A percentile compares a stretch with the other conserved stretches of the same genome.
These are phyloP conservation scores for Oplegnathus fasciatus DNA, from an alignment of 2,113 vertebrate genomes.

Conservation along the genomic window DNA sequence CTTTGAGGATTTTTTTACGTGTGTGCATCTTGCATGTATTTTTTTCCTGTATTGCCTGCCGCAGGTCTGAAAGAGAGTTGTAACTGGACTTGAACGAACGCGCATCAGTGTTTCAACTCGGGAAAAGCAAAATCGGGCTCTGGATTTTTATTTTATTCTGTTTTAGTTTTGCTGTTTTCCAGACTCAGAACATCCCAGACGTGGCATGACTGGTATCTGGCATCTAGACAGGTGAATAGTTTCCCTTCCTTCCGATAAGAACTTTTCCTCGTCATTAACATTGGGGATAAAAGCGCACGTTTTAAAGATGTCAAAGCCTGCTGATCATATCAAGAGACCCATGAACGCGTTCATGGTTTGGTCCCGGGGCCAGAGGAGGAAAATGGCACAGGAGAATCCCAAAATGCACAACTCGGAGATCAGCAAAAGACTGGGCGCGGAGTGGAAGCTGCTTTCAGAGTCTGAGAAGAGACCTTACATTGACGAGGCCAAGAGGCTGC, in stretches of 20 bases:
- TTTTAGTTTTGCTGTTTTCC: conserved; percentile 42
- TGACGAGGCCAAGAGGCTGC: conserved; percentile 97
- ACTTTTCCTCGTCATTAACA: conserved; percentile 73
- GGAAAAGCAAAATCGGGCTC: conserved; percentile 56
- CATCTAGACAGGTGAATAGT: conserved; percentile 82
- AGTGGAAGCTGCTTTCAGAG: conserved; percentile 98
- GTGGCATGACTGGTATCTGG: conserved; percentile 90
- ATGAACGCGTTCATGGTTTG: conserved; percentile 99
- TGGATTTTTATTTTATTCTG: conserved; percentile 78
- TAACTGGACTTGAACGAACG: conserved; percentile 69
- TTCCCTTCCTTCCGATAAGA: conserved; percentile 68
- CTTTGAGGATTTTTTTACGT: conserved; percentile 82
- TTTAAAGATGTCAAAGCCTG: conserved; percentile 95
- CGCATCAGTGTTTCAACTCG: conserved; percentile 69
- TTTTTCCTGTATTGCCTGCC: conserved; percentile 39
- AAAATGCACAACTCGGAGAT: conserved; percentile 99
- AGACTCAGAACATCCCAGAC: conserved; percentile 68
- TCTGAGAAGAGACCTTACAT: conserved; percentile 99
- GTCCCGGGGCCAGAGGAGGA: conserved; percentile 97
- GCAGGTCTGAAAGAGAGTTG: conserved; percentile 68
- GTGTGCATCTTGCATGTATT: conserved; percentile 64
- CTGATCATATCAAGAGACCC: conserved; percentile 98
- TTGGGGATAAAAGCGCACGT: conserved; percentile 61
- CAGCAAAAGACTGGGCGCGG: conserved; percentile 96
- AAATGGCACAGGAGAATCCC: conserved; percentile 99